Conservation (phyloP, 2,888 invertebrate species). For the Cephus spinipes region DNA sequence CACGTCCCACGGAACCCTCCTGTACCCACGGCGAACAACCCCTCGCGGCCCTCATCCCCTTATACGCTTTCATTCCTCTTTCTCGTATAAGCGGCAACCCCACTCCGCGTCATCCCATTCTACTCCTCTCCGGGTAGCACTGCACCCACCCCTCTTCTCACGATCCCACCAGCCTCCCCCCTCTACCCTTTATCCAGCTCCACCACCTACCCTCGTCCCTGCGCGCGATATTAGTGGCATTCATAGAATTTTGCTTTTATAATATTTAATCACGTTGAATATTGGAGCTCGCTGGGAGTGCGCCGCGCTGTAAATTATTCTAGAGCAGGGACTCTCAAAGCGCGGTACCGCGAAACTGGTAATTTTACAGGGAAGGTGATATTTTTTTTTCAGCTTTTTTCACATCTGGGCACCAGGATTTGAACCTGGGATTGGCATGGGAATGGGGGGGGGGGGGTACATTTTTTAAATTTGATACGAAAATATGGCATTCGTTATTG, state of each 20-base stretch:
- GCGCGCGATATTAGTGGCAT: conserved; percentile 39
- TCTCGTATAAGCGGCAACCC: neutral
- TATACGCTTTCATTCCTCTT: conserved; percentile 17
- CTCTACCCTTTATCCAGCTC: conserved; percentile 13
- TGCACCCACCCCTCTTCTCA: conserved; percentile 28
- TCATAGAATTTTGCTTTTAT: conserved; percentile 54
- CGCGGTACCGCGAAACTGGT: conserved; percentile 1
- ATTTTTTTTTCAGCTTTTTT: neutral
- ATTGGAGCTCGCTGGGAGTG: conserved; percentile 34
- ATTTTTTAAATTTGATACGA: neutral
- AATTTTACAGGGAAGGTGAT: neutral
- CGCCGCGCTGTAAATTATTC: conserved; percentile 31
- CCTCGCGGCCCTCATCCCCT: conserved; percentile 37
- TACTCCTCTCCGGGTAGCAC: neutral
- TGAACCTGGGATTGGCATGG: neutral
- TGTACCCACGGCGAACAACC: neutral
- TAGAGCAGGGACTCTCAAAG: conserved; percentile 23
- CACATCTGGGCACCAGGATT: neutral
- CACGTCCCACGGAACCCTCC: neutral
- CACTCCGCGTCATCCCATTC: neutral
- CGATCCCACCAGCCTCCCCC: conserved; percentile 22
- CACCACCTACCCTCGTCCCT: conserved; percentile 14
- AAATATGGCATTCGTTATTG: neutral
- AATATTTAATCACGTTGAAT: conserved; percentile 57
- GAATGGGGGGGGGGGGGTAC: neutral